Conservation (phyloP, 2,113 vertebrate species). For the Odobenus rosmarus region DNA sequence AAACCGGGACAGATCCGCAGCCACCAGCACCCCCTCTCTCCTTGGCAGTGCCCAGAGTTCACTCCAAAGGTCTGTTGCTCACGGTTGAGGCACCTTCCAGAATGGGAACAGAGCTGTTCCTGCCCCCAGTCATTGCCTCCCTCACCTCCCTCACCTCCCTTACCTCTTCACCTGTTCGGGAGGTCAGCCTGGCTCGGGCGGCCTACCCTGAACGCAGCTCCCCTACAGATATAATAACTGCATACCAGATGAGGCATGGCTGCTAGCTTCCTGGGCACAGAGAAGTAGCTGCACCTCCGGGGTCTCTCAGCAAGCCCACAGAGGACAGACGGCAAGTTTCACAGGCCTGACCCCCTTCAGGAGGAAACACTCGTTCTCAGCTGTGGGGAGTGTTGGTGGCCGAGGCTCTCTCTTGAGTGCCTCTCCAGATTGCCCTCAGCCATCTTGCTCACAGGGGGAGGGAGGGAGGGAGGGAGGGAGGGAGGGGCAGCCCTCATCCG, state of each 20-base stretch:
- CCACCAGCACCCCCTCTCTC: not conserved
- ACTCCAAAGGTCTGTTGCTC: rapidly evolving
- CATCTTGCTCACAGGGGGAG: not conserved
- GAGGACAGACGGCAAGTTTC: not conserved
- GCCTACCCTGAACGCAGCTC: not conserved
- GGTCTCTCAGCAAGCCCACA: not conserved
- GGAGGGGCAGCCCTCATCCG: not conserved
- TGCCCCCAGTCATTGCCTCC: rapidly evolving
- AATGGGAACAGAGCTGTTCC: not conserved
- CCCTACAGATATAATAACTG: not conserved
- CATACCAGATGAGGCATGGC: too few relatives aligned
- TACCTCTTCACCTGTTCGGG: not conserved
- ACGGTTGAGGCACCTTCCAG: not conserved
- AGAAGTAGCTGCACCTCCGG: rapidly evolving
- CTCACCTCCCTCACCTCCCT: not conserved
- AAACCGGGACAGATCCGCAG: not conserved
- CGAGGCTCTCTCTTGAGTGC: not conserved
- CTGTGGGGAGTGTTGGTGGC: too few relatives aligned
- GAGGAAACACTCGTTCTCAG: not conserved
- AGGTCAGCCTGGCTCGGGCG: not conserved
- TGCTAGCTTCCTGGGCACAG: not conserved
- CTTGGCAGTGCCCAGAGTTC: not conserved
- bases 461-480: not conserved
- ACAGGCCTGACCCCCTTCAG: rapidly evolving
- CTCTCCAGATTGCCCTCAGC: not conserved